Conservation (phyloP, 2,113 vertebrate species). For the Gymnorhina tibicen region DNA sequence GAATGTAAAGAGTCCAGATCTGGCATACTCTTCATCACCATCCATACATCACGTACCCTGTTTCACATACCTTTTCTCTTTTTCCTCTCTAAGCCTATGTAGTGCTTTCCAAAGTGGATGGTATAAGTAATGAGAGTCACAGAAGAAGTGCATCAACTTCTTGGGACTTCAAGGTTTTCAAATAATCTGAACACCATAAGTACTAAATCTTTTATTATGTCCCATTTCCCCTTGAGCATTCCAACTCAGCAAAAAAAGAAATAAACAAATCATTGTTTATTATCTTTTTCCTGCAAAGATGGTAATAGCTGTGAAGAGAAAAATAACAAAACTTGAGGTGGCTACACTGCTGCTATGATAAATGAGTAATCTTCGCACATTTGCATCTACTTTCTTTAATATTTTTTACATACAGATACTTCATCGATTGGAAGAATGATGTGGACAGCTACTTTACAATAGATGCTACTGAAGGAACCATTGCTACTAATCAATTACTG, state of each 20-base stretch:
- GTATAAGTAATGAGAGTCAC: neutral
- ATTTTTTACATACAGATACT: conserved; percentile 80
- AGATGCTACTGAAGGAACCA: conserved; percentile 90
- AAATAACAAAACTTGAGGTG: conserved; percentile 38
- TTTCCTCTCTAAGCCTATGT: neutral
- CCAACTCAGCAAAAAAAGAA: conserved; percentile 36
- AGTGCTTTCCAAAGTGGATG: neutral
- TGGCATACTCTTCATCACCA: neutral
- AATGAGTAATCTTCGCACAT: conserved; percentile 47
- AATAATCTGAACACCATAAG: conserved; percentile 48
- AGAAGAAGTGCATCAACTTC: conserved; percentile 2
- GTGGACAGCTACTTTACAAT: conserved; percentile 92
- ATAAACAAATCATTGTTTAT: conserved; percentile 57
- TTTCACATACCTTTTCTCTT: neutral
- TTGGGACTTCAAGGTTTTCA: conserved; percentile 44
- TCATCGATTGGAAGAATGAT: conserved; percentile 93
- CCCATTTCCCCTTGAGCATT: conserved; percentile 54
- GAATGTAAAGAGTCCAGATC: neutral
- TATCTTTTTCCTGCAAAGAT: conserved; percentile 53
- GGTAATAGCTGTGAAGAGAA: conserved; percentile 19
- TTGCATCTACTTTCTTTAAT: conserved; percentile 54
- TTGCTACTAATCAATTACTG: conserved; percentile 90
- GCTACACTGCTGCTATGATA: conserved; percentile 34
- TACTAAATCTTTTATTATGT: conserved; percentile 64
- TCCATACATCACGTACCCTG: neutral